A percentile compares a stretch with the other conserved stretches of the same genome.
phyloP scores from a whole-genome alignment of 2,888 invertebrate species.

The Dorcus hopei region DNA sequence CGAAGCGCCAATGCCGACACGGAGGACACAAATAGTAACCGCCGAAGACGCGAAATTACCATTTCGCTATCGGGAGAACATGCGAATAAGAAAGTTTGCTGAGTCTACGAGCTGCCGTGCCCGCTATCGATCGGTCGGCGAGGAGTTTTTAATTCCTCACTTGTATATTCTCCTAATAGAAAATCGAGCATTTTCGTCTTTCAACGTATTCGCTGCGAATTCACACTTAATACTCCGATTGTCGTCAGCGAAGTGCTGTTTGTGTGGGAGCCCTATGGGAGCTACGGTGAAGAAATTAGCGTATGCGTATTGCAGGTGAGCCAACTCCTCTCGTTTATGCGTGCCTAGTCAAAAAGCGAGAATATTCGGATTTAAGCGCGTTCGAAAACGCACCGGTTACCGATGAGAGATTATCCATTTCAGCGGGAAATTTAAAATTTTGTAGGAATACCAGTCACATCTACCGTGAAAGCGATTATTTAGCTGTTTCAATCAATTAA shows the following conservation, averaged over 20 bases:
- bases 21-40: slow-evolving; percentile 3
- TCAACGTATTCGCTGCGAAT: too few species aligned
- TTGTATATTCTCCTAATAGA: slow-evolving; percentile 1
- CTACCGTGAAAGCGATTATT: too few species aligned
- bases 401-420: too few species aligned
- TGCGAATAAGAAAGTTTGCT: background rate
- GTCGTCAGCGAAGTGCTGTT: background rate
- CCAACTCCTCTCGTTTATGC: background rate
- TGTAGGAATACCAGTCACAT: too few species aligned
- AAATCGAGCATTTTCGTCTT: slow-evolving; percentile 1
- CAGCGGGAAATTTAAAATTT: too few species aligned
- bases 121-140: background rate
- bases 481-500: too few species aligned
- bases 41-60: slow-evolving; percentile 24
- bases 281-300: background rate
- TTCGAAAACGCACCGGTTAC: too few species aligned
- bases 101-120: background rate
- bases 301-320: background rate
- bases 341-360: background rate
- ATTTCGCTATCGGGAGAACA: slow-evolving; percentile 19
- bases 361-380: too few species aligned
- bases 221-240: too few species aligned
- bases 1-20: slow-evolving; percentile 29
- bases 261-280: background rate
- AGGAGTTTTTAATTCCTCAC: background rate